Base-by-base conservation (phyloP, 1,140 invertebrate genomes). In the Oreohelix idahoensis region DNA sequence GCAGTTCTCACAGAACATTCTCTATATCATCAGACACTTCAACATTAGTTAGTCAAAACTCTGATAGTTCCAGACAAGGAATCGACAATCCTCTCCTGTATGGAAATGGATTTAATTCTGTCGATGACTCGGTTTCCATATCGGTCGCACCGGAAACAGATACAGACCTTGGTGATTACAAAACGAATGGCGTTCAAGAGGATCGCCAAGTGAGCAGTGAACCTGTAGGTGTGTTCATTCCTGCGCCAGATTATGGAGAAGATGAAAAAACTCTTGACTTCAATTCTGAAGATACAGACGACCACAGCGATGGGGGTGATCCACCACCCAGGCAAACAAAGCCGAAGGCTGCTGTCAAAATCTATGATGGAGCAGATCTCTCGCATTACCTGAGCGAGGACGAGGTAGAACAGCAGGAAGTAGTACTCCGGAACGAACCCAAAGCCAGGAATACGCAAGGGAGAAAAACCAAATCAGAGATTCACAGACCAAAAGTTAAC, bases 221-320 rank as follows among this genome's bases (percentile, higher is more conserved):
- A 1, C 69, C 74, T 4, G 49, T 53, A 45, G 83, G 77, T 0
- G 39, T 84, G 35, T 84, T 63, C 70, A 86, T 86, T 11, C 85
- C 85, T 20, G 70, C 75, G 0, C 85, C 85, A 20, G 85, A 86
- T 70, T 86, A 86, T 74, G 85, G 84, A 20, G 85, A 86, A 49
- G 85, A 86, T 15, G 85, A 86, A 36, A 49, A 69, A 45, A 86
- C 83, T 13, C 75, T 86, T 32, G 78, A 74, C 32, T 83, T 86
- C 38, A 69, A 51, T 20, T 76, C 76, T 8, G 85, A 86, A 49
- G 83, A 81, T n/a, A 58, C 71, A 2, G 63, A 71, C n/a, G 51
- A 77, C 15, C 15, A 1, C 42, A 29, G 1, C 26, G 74, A 53
- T 39, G 35, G 58, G 13, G 53, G 58, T 1, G 51, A 79, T 26